Conservation (phyloP, 2,113 vertebrate genomes). For the Ploceus nigricollis region DNA sequence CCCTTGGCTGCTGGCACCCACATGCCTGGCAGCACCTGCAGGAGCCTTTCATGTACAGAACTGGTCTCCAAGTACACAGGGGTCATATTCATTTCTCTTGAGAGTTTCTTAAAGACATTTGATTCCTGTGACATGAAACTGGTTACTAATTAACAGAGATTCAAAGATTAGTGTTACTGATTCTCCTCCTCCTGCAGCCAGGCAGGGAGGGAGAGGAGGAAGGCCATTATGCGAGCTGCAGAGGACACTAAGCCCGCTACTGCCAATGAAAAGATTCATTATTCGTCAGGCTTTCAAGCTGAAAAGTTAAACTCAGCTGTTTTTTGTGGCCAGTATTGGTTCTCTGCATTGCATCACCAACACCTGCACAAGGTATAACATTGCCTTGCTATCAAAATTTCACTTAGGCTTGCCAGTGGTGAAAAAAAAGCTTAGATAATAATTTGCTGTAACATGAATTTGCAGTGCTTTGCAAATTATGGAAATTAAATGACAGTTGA, state of each 20-base stretch:
- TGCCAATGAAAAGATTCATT: neutral
- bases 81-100: neutral
- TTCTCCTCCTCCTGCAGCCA: neutral
- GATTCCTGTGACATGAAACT: neutral
- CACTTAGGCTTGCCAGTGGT: neutral
- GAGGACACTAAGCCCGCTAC: neutral
- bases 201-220: neutral
- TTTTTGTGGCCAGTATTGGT: neutral
- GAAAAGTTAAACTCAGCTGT: neutral
- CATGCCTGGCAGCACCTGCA: rapidly evolving
- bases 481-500: neutral
- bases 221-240: neutral
- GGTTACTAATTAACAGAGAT: constrained; percentile 64
- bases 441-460: neutral
- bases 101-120: constrained; percentile 1
- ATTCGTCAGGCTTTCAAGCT: neutral
- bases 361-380: neutral
- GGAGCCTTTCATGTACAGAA: neutral
- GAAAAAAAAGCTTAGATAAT: neutral
- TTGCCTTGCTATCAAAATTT: neutral
- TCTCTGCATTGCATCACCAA: neutral
- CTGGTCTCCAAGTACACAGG: neutral
- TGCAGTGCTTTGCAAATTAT: neutral
- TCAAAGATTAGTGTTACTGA: neutral
- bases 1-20: neutral